These are phyloP conservation scores for Muscicapa adusta DNA, from an alignment of 2,113 vertebrate genomes.

Conservation along the genomic window DNA sequence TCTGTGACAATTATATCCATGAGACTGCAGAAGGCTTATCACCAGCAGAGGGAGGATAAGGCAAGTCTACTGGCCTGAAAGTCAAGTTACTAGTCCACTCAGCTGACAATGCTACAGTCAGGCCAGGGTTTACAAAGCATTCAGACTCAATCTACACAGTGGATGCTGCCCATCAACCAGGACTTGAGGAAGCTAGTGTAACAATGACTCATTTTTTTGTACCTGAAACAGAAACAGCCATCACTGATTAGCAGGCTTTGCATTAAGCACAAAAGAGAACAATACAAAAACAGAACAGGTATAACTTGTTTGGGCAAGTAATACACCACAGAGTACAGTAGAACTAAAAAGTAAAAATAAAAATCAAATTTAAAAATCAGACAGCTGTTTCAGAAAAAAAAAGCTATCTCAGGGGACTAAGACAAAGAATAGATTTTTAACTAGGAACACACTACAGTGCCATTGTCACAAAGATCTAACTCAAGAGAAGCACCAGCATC, in stretches of 20 bases:
- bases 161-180: neutral
- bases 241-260: neutral
- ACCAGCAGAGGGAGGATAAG: neutral
- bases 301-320: neutral
- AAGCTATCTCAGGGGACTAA: neutral
- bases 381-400: neutral
- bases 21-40: neutral
- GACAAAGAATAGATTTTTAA: neutral
- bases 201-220: neutral
- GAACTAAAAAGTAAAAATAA: neutral
- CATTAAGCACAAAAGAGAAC: neutral
- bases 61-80: neutral
- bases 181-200: neutral
- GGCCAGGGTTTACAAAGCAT: neutral
- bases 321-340: rapidly evolving
- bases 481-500: neutral
- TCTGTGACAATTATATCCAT: neutral
- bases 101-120: neutral
- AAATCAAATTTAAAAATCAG: neutral
- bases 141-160: neutral
- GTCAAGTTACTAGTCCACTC: neutral
- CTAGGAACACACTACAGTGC: neutral
- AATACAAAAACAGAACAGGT: neutral
- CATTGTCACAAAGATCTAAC: neutral
- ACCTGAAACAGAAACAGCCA: neutral